phyloP scores from a whole-genome alignment of 2,113 vertebrate genomes.

The Hypanus sabinus region DNA sequence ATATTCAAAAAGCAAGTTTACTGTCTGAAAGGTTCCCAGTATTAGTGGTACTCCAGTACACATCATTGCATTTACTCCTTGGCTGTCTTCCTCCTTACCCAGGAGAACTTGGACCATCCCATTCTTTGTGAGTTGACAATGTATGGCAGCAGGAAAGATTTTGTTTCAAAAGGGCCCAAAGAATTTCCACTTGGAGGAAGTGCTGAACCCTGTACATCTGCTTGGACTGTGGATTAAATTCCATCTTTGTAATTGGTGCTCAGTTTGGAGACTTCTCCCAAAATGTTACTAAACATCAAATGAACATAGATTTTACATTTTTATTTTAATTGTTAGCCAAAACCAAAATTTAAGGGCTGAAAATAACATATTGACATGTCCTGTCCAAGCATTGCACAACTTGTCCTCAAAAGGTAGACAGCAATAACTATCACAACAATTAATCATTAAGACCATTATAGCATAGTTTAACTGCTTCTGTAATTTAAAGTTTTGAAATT shows the following conservation, averaged over 20 bases:
- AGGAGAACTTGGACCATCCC: neutral
- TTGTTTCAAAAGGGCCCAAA: neutral
- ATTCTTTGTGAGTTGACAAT: neutral
- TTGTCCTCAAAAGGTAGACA: neutral
- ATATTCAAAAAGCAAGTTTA: neutral
- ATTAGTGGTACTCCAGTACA: neutral
- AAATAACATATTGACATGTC: neutral
- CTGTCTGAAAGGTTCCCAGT: neutral
- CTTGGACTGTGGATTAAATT: neutral
- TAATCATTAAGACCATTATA: neutral
- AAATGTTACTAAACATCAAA: too few relatives aligned
- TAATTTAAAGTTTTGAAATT: neutral
- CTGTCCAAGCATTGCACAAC: neutral
- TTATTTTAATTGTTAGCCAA: neutral
- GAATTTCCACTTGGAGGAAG: neutral
- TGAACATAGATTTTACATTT: too few relatives aligned
- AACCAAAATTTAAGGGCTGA: neutral
- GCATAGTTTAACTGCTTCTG: neutral
- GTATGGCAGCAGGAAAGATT: neutral
- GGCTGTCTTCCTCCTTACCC: neutral
- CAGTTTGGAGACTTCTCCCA: neutral
- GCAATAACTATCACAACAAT: neutral
- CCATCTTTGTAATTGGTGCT: neutral
- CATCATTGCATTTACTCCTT: neutral
- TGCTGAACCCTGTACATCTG: neutral